Percentiles rank a stretch among this genome's conserved stretches.
phyloP scores from a whole-genome alignment of 2,888 invertebrate genomes.

The Disparrhopalites patrizii region DNA sequence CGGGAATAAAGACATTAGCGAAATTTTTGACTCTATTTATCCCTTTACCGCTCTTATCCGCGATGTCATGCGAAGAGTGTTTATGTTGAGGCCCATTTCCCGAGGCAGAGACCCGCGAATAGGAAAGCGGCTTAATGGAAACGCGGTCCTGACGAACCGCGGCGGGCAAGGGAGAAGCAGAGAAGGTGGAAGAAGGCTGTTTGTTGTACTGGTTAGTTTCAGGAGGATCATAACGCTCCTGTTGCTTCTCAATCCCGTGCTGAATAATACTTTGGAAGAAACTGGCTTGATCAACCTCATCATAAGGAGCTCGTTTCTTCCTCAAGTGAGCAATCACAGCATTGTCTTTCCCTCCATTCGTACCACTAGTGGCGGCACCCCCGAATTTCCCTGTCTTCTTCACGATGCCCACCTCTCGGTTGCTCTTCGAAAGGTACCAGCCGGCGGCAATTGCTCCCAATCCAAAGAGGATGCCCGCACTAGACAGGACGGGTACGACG shows the following conservation, averaged over 20 bases:
- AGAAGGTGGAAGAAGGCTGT: not conserved
- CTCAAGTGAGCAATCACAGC: conserved; percentile 15
- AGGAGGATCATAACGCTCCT: conserved; percentile 29
- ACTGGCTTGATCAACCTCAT: conserved; percentile 42
- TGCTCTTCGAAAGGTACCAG: conserved; percentile 47
- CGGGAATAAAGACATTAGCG: conserved; percentile 63
- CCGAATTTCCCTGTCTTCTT: conserved; percentile 39
- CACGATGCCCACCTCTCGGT: conserved; percentile 47
- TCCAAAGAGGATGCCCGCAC: conserved; percentile 45
- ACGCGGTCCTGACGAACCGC: not conserved
- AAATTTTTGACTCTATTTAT: conserved; percentile 44
- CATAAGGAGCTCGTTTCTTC: conserved; percentile 16
- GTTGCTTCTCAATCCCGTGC: conserved; percentile 47
- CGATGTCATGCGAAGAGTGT: conserved; percentile 31
- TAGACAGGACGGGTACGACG: conserved; percentile 44
- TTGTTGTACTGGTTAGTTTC: too few relatives aligned
- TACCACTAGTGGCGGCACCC: not conserved
- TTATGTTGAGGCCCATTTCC: not conserved
- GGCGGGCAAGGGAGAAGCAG: not conserved
- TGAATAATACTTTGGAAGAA: conserved; percentile 49
- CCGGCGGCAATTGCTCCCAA: conserved; percentile 47
- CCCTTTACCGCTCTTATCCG: conserved; percentile 51
- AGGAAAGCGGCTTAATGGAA: conserved; percentile 9
- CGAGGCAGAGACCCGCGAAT: not conserved
- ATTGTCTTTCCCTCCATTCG: conserved; percentile 15